Percentiles rank a stretch among this genome's conserved stretches.
Conservation (phyloP, 1,140 invertebrate species). For the Branchinecta lindahli region DNA sequence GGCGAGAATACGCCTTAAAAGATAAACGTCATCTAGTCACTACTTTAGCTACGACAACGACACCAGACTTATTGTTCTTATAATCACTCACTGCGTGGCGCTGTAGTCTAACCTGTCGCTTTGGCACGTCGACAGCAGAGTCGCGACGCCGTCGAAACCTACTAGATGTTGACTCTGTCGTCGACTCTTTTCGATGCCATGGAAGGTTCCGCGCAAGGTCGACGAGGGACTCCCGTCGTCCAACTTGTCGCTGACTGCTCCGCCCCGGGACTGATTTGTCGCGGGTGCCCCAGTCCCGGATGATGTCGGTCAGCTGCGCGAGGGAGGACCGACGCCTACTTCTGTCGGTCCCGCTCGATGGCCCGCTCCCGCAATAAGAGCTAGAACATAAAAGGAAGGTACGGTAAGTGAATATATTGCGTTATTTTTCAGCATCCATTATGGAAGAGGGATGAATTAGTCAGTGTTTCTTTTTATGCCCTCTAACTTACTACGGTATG, state of each 20-base stretch:
- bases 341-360: constrained; percentile 37
- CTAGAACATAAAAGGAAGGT: neutral
- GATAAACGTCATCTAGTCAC: too few relatives aligned
- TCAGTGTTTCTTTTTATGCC: neutral
- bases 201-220: constrained; percentile 23
- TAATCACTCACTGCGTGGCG: too few relatives aligned
- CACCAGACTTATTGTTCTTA: too few relatives aligned
- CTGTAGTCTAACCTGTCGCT: constrained; percentile 36
- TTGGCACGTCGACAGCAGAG: constrained; percentile 44
- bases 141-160: constrained; percentile 55
- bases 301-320: constrained; percentile 69
- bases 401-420: neutral
- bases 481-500: too few relatives aligned
- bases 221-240: constrained; percentile 23
- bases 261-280: constrained; percentile 20
- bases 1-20: too few relatives aligned
- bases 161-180: constrained; percentile 47
- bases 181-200: constrained; percentile 57
- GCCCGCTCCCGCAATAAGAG: neutral
- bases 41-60: too few relatives aligned
- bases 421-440: neutral
- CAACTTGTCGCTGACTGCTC: neutral
- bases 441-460: neutral
- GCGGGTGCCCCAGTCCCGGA: constrained; percentile 64
- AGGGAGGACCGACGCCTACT: constrained; percentile 56